Conservation (phyloP, 1,140 invertebrate genomes). For the Phenacoccus solenopsis region DNA sequence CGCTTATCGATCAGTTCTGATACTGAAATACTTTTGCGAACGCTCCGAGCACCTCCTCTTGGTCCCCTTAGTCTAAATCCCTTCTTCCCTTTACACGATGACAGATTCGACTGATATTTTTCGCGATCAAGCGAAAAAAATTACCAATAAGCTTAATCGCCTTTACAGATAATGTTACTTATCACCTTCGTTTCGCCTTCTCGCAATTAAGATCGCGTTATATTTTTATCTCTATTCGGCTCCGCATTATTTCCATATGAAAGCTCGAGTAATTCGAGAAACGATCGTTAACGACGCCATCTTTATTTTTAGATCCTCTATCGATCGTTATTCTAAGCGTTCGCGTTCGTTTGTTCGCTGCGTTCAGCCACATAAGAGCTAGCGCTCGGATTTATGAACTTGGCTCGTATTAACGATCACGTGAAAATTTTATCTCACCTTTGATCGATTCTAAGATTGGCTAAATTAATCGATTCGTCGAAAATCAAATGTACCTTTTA, state of each 20-base stretch:
- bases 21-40: slow-evolving; percentile 18
- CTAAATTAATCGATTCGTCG: no score
- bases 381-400: no score
- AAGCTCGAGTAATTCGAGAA: not conserved
- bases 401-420: no score
- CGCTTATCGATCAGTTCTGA: slow-evolving; percentile 16
- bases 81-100: not conserved
- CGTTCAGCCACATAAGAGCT: no score
- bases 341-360: no score
- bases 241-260: not conserved
- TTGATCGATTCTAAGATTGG: no score
- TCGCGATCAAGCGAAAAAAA: not conserved
- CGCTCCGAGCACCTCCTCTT: slow-evolving; percentile 5
- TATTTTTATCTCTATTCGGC: not conserved
- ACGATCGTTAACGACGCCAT: not conserved
- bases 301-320: not conserved
- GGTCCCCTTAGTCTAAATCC: slow-evolving; percentile 1
- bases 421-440: no score
- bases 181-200: not conserved
- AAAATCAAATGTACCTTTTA: no score
- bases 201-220: not conserved
- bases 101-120: not conserved
- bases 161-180: not conserved
- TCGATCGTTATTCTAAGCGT: no score
- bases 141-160: not conserved